Evolutionary conservation across 2,888 invertebrate species (phyloP), one percentile per base, ranked within the genome.

Genomic region (Eupithecia insigniata): DNA sequence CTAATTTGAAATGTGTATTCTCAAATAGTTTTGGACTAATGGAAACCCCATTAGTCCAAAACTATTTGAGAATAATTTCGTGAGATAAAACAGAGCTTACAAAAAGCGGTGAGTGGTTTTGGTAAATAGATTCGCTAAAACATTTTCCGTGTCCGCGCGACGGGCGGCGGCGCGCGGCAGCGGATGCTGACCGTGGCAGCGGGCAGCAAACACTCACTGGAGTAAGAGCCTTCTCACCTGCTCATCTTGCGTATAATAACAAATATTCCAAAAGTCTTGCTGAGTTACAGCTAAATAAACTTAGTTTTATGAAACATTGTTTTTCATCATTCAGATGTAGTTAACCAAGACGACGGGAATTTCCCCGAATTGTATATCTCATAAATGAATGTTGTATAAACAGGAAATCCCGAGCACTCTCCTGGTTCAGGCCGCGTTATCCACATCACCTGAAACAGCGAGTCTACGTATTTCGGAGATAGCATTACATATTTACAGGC

Each of bases 81-180:
- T 14, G 58, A 81, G 78, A 82, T 82, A 84, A 84, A 87, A 88
- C 85, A 84, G 75, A 73, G 67, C 78, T 77, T 76, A 79, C 80
- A 84, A 87, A 89, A 89, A 89, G 85, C 84, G 84, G 84, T 82
- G 83, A 84, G 87, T 85, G 86, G 87, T 89, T 90, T 87, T 82
- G 81, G 87, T 88, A 88, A 91, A 91, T 90, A 89, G 89, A 89
- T 89, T 86, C 87, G 83, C 90, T 92, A 91, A 89, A 92, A 87
- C 92, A 90, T 91, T 92, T 89, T 90, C 89, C 90, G 83, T 91
- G 92, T 93, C 84, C 74, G 79, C 80, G 78, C 81, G 81, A 83
- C 81, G 83, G 82, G 78, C 77, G 79, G 76, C 72, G 70, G 78
- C 75, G 69, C 16, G 16, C 16, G 26, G 58, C 60, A 30, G 74